Base-by-base conservation (phyloP, 2,888 invertebrate species). In the Sinhomidia bicolor region DNA sequence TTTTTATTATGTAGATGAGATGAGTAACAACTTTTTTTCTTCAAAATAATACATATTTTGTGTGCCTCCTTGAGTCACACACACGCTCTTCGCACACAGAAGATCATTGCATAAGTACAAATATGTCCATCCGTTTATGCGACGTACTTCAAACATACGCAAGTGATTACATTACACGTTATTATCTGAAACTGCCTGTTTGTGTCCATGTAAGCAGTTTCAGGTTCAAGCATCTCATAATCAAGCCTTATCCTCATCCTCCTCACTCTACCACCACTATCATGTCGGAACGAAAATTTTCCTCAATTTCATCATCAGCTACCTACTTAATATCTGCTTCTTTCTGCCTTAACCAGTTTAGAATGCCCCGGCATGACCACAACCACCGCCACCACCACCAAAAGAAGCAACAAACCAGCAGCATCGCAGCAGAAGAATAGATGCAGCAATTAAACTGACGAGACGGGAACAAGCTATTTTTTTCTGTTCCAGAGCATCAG, bases 1-100 rank as follows among this genome's bases (percentile, higher is more conserved):
- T 82, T 82, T 68, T 60, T 47, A 65, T 83, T 83, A 83, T 83
- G 83, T 17, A 83, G 74, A 83, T 83, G 83, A 83, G 83, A 83
- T 83, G 81, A 81, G 65, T 81, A 81, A 81, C 81, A 81, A 81
- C 81, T 81, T 81, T 81, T 81, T 81, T 62, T 47, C 20, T n/a
- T 81, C 14, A 7, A 80, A 80, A 78, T 54, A 54, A 32, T 20
- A 44, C 71, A n/a, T n/a, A n/a, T 23, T 47, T 51, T 47, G 78
- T 78, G 54, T 60, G 60, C 80, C 80, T 41, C 36, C 51, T 60
- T 57, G 51, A 54, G 51, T 32, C 47, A 32, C 51, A 78, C 54
- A 54, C 54, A 2, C 60, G 26, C 5, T 5, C 62, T 41, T 36
- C 36, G 9, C 7, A n/a, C 17, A 44, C 9, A 44, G 2, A 20